phyloP scores from a whole-genome alignment of 2,113 vertebrate genomes.

The Sarotherodon lohbergeri region DNA sequence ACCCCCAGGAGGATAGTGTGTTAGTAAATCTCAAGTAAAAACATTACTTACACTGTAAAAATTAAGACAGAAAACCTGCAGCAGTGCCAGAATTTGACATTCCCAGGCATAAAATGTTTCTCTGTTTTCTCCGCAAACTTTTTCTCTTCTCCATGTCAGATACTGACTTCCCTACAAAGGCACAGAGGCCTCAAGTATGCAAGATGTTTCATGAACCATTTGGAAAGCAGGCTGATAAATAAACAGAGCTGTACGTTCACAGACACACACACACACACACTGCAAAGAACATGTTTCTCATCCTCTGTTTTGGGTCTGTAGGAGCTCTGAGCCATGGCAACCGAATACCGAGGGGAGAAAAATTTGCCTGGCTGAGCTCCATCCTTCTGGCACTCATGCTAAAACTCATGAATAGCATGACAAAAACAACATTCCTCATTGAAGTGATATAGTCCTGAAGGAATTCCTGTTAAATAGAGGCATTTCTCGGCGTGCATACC shows the following conservation, averaged over 20 bases:
- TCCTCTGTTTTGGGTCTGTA: conserved; percentile 62
- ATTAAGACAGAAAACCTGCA: not conserved
- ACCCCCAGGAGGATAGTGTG: not conserved
- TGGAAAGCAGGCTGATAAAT: conserved; percentile 17
- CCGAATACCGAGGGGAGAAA: conserved; percentile 54
- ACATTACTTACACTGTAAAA: not conserved
- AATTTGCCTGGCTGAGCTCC: conserved; percentile 59
- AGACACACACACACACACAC: not conserved
- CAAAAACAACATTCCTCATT: conserved; percentile 68
- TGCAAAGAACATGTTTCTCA: conserved; percentile 38
- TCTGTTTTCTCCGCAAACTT: not conserved
- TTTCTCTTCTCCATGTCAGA: not conserved
- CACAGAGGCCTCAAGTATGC: conserved; percentile 3
- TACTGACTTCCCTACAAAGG: not conserved
- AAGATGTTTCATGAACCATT: conserved; percentile 39
- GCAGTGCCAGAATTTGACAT: not conserved
- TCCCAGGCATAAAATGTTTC: not conserved
- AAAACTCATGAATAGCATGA: conserved; percentile 65
- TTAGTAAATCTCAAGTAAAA: not conserved
- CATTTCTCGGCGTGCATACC: conserved; percentile 54
- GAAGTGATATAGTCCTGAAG: conserved; percentile 63
- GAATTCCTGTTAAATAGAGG: conserved; percentile 62
- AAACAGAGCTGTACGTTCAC: conserved; percentile 5
- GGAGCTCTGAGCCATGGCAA: conserved; percentile 58
- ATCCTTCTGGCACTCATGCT: conserved; percentile 54